phyloP scores from a whole-genome alignment of 2,888 invertebrate species.

The Pheosia gnoma region DNA sequence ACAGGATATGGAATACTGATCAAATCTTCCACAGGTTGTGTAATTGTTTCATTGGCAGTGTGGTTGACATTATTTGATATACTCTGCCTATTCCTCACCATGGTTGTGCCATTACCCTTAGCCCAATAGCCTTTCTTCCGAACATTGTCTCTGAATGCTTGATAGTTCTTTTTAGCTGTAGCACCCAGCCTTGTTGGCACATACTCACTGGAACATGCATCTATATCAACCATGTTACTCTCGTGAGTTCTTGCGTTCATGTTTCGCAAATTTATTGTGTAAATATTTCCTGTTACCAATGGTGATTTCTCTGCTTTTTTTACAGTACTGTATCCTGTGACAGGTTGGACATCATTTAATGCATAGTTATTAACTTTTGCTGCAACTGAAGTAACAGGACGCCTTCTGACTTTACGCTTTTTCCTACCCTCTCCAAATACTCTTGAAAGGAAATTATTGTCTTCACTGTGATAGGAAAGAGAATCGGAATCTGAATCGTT shows the following conservation, averaged over 20 bases:
- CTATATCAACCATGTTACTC: constrained; percentile 50
- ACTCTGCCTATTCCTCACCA: constrained; percentile 42
- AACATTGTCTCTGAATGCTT: constrained; percentile 77
- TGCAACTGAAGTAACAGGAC: constrained; percentile 29
- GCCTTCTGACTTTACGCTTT: constrained; percentile 61
- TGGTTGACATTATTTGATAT: constrained; percentile 33
- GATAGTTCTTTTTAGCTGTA: constrained; percentile 74
- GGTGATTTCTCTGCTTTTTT: constrained; percentile 63
- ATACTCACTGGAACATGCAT: constrained; percentile 74
- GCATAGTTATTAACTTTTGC: constrained; percentile 43
- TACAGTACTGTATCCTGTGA: constrained; percentile 68
- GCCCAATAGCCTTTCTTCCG: constrained; percentile 76
- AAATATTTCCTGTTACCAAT: constrained; percentile 72
- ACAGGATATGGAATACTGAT: constrained; percentile 7
- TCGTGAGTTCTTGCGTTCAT: constrained; percentile 60
- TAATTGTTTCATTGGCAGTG: constrained; percentile 14
- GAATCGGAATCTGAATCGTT: constrained; percentile 71
- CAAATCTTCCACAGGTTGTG: constrained; percentile 15
- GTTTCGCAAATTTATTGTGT: constrained; percentile 66
- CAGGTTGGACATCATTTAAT: constrained; percentile 42
- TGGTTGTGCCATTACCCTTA: constrained; percentile 67
- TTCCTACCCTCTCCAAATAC: constrained; percentile 66
- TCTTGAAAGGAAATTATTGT: constrained; percentile 72
- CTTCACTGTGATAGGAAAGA: constrained; percentile 71
- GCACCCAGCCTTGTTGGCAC: constrained; percentile 75